Evolutionary conservation across 2,888 invertebrate species (phyloP).

Genomic region (Monoplex corrugatus): DNA sequence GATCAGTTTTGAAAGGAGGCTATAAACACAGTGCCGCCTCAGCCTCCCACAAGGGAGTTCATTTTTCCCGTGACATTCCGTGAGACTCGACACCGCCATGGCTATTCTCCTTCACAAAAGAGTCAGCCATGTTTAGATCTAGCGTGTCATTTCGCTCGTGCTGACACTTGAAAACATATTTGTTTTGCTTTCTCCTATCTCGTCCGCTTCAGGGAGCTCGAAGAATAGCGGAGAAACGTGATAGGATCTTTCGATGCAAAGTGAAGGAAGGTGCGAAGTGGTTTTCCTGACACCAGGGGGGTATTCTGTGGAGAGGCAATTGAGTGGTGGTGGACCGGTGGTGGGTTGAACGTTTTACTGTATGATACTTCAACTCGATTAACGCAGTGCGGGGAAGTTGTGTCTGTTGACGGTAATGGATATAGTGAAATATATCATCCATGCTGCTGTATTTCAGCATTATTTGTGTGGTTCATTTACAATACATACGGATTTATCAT

Average conservation of each 20-base stretch:
- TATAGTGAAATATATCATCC: too few species aligned
- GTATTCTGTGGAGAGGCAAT: too few species aligned
- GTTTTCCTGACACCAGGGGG: conserved; percentile 28
- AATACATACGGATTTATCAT: too few species aligned
- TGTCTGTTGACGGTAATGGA: too few species aligned
- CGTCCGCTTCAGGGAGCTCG: background rate
- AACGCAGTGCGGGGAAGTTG: too few species aligned
- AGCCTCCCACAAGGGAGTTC: background rate
- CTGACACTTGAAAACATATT: conserved; percentile 52
- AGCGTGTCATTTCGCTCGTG: conserved; percentile 46
- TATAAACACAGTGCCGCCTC: conserved; percentile 10
- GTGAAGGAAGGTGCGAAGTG: conserved; percentile 20
- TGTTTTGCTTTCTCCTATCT: conserved; percentile 51
- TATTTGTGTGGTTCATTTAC: too few species aligned
- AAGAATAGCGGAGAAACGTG: background rate
- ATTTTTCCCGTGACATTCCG: conserved; percentile 21
- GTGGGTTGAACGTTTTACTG: too few species aligned
- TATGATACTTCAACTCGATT: too few species aligned
- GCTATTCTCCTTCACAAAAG: conserved; percentile 35
- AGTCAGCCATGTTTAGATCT: conserved; percentile 43
- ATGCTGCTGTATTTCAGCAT: too few species aligned
- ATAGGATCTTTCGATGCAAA: background rate
- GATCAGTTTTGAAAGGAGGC: conserved; percentile 20
- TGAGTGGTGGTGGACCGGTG: too few species aligned
- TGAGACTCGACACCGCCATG: conserved; percentile 43